Base-by-base conservation (phyloP, 2,113 vertebrate genomes). In the Rynchops niger region DNA sequence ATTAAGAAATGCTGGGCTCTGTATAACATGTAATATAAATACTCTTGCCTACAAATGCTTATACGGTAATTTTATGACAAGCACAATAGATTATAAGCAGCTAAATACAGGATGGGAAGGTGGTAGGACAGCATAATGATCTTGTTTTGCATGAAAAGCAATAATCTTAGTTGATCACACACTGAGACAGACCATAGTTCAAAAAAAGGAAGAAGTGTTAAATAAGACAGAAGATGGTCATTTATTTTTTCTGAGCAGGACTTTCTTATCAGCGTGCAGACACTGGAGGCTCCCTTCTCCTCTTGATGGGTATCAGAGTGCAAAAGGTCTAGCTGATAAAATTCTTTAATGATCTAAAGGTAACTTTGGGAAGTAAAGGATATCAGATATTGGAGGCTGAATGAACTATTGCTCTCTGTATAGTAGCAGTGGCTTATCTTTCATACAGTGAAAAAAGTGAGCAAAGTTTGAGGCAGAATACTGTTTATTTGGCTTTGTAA, bases 271-370 rank as follows among this genome's bases (percentile, higher is more conserved):
- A 93, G 86, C 18, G 14, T 86, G 61, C 92, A 96, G 88, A 72
- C 59, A 92, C 77, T 93, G 79, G 71, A 93, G 55, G 73, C 90
- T 87, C 45, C 74, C 45, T 96, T 95, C 83, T 95, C 58, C 69
- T 96, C 94, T 92, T 86, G 96, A 97, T 97, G 90, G 53, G 78
- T 95, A 97, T 97, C 95, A 94, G 94, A 96, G 91, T 70, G 86
- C 94, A 93, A 97, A 97, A 97, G 90, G 95, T 95, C 90, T 94
- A 83, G 93, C 92, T 94, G 94, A 97, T 97, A 97, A 97, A 97
- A 97, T 95, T 92, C 92, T 96, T 95, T 97, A 97, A 95, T 96
- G 97, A 97, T 97, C 86, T 95, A 90, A 95, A 93, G 72, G 94
- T 91, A 97, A 98, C 84, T 95, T 96, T 74, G 69, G 72, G 43